phyloP scores from a whole-genome alignment of 2,888 invertebrate genomes.

The Hydropsyche betteni region DNA sequence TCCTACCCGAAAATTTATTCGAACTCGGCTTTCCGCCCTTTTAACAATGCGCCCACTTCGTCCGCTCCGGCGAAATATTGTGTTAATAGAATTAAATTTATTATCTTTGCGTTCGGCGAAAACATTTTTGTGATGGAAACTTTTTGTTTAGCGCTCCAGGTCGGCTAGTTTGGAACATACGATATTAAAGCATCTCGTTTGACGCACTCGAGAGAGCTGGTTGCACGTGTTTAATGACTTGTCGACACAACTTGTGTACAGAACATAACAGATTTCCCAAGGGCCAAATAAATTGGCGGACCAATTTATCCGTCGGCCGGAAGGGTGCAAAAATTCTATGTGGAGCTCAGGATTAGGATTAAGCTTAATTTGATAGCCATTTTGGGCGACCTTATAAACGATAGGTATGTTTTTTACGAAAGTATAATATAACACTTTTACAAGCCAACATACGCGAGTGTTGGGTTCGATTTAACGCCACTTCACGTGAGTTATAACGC shows the following conservation, averaged over 20 bases:
- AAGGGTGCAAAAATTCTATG: slow-evolving; percentile 32
- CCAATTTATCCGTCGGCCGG: slow-evolving; percentile 24
- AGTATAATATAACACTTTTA: background rate
- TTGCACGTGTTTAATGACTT: slow-evolving; percentile 37
- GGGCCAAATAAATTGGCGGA: slow-evolving; percentile 33
- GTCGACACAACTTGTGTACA: slow-evolving; percentile 34
- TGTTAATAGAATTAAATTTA: no score
- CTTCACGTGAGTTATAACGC: slow-evolving; percentile 14
- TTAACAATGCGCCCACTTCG: no score
- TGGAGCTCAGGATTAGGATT: slow-evolving; percentile 8
- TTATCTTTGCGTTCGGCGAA: no score
- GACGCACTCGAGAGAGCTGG: background rate
- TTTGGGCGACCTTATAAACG: slow-evolving; percentile 9
- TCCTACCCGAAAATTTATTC: slow-evolving; percentile 5
- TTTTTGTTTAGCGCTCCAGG: no score
- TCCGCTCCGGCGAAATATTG: no score
- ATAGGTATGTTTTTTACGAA: background rate
- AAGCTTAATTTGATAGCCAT: slow-evolving; percentile 26
- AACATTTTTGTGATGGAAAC: no score
- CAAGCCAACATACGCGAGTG: background rate
- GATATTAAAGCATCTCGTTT: slow-evolving; percentile 7
- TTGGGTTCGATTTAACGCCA: background rate
- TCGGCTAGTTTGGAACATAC: no score
- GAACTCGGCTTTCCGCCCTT: no score
- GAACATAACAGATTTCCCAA: slow-evolving; percentile 34